Percentiles rank a stretch among this genome's conserved stretches.
Evolutionary conservation across 2,888 invertebrate species (phyloP).

Genomic region (Glomeris marginata): DNA sequence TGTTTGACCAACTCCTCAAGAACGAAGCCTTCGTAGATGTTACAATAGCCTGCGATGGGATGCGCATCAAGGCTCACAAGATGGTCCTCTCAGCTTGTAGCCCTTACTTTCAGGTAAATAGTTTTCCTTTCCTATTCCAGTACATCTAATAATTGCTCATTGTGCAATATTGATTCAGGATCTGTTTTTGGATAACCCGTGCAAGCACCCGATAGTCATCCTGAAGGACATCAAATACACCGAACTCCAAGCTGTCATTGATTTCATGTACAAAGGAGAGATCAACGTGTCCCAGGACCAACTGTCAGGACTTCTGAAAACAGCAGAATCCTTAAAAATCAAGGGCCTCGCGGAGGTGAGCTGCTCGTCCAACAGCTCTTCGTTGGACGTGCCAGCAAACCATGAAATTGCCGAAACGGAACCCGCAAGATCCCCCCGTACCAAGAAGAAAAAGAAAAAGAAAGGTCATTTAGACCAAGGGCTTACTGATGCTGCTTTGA

Average conservation of each 20-base stretch:
- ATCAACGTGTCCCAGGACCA: constrained; percentile 83
- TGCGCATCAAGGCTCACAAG: constrained; percentile 82
- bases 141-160: no score
- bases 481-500: no score
- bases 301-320: constrained; percentile 68
- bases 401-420: no score
- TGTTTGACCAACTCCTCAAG: constrained; percentile 81
- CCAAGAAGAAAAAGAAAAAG: no score
- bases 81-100: constrained; percentile 90
- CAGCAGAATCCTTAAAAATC: constrained; percentile 75
- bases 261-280: constrained; percentile 86
- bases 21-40: constrained; percentile 90
- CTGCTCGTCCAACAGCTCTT: no score
- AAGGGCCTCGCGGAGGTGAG: constrained; percentile 74
- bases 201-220: constrained; percentile 84
- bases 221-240: constrained; percentile 78
- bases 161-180: constrained; percentile 19
- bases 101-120: constrained; percentile 60
- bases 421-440: no score
- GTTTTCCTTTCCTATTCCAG: no score
- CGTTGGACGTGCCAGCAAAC: no score
- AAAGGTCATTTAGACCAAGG: no score
- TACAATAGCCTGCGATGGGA: constrained; percentile 82
- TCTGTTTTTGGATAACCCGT: constrained; percentile 73
- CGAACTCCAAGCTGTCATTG: constrained; percentile 75